Evolutionary conservation across 2,888 invertebrate genomes (phyloP).

Genomic region (Parasteatoda lunata): DNA sequence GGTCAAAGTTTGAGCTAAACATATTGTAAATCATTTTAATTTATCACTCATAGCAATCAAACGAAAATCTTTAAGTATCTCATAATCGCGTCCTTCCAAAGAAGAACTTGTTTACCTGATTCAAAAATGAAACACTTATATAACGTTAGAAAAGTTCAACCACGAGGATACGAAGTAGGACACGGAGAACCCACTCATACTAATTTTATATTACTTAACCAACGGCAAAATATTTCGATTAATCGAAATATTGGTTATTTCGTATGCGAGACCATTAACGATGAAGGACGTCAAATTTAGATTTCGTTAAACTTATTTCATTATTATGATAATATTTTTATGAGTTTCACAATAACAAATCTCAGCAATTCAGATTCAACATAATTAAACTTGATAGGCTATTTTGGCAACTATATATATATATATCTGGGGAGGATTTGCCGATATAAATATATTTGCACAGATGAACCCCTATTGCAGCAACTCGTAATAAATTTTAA

Average conservation of each 20-base stretch:
- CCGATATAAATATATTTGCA: no score
- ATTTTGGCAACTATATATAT: no score
- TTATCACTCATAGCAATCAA: slow-evolving; percentile 17
- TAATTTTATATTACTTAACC: background rate
- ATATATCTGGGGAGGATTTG: no score
- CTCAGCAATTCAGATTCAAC: no score
- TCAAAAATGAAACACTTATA: slow-evolving; percentile 14
- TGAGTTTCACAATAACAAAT: no score
- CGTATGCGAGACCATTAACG: no score
- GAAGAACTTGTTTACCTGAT: slow-evolving; percentile 31
- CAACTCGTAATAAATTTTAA: no score
- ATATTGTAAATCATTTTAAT: slow-evolving; percentile 31
- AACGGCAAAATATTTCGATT: background rate
- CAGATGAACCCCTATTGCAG: no score
- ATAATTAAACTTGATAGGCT: no score
- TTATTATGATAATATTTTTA: no score
- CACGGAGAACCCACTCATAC: slow-evolving; percentile 22
- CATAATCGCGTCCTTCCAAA: slow-evolving; percentile 8
- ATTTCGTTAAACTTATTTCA: no score
- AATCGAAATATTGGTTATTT: background rate
- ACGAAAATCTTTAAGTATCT: slow-evolving; percentile 11
- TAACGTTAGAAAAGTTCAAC: slow-evolving; percentile 7
- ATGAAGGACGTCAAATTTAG: no score
- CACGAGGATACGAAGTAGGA: slow-evolving; percentile 25
- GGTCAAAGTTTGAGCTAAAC: slow-evolving; percentile 35